Percentiles rank a stretch among this genome's conserved stretches.
Evolutionary conservation across 1,140 invertebrate genomes (phyloP).

Genomic region (Leptonema lineaticorne): DNA sequence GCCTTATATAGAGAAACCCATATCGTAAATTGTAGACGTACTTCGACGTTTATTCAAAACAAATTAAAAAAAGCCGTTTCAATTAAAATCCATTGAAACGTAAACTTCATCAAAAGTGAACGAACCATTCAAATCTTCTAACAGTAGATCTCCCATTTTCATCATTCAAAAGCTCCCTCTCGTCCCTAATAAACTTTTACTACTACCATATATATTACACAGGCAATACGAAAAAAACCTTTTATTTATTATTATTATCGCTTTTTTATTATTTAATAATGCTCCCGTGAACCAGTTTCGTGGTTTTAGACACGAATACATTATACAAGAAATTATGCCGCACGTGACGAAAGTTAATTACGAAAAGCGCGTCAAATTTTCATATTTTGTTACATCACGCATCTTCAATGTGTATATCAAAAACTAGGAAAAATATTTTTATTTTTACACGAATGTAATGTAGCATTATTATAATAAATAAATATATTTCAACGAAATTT

Average conservation of each 20-base stretch:
- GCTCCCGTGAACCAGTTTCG: background rate
- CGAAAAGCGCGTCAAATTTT: background rate
- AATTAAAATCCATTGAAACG: constrained; percentile 9
- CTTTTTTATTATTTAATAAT: background rate
- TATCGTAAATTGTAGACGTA: background rate
- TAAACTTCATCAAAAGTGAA: background rate
- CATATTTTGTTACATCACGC: constrained; percentile 8
- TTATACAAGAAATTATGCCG: background rate
- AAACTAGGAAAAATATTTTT: no score
- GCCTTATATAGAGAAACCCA: background rate
- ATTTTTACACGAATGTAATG: no score
- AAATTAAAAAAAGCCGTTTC: background rate
- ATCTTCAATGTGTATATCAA: no score
- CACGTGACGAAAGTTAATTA: background rate
- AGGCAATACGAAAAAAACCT: no score
- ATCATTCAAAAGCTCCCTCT: background rate
- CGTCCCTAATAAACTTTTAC: background rate
- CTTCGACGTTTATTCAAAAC: background rate
- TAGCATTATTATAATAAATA: no score
- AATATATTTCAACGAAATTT: no score
- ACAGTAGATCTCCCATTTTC: background rate
- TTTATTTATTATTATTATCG: background rate
- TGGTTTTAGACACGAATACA: background rate
- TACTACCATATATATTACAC: no score
- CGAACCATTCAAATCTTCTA: background rate